Percentiles rank a stretch among this genome's conserved stretches.
Conservation (phyloP, 2,888 invertebrate species). For the Branchinecta sandiegonensis region DNA sequence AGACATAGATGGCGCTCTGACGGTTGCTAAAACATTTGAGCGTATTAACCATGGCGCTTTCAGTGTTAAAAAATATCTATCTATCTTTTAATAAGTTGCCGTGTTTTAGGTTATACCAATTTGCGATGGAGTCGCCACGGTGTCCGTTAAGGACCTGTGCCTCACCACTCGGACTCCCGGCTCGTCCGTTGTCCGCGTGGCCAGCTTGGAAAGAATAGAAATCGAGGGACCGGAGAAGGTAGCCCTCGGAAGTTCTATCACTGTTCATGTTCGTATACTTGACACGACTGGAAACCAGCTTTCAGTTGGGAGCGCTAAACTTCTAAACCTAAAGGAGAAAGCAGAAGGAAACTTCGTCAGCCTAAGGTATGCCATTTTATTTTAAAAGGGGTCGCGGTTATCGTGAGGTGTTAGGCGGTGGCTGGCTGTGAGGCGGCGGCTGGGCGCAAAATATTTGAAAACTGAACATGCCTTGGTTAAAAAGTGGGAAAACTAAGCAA, state of each 20-base stretch:
- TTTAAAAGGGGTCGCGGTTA: not conserved
- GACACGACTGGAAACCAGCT: slow-evolving; percentile 6
- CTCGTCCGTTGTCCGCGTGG: not conserved
- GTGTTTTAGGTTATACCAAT: slow-evolving; percentile 4
- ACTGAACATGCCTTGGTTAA: no score
- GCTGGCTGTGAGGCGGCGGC: no score
- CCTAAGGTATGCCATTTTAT: not conserved
- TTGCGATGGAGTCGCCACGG: not conserved
- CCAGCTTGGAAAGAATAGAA: not conserved
- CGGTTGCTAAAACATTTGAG: no score
- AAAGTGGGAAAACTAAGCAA: no score
- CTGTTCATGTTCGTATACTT: not conserved
- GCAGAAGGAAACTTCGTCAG: slow-evolving; percentile 8
- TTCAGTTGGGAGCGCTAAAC: not conserved
- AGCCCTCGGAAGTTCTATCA: not conserved
- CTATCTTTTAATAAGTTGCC: no score
- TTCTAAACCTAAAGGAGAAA: slow-evolving; percentile 8
- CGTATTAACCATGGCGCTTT: no score
- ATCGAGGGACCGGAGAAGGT: slow-evolving; percentile 7
- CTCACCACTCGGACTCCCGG: not conserved
- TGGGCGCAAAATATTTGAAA: no score
- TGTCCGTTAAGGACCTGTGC: not conserved
- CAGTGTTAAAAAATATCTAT: no score
- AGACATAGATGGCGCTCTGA: no score
- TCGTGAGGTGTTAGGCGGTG: no score